These are phyloP conservation scores for Bunonema sp. DNA, from an alignment of 2,888 invertebrate genomes.

Conservation along the genomic window DNA sequence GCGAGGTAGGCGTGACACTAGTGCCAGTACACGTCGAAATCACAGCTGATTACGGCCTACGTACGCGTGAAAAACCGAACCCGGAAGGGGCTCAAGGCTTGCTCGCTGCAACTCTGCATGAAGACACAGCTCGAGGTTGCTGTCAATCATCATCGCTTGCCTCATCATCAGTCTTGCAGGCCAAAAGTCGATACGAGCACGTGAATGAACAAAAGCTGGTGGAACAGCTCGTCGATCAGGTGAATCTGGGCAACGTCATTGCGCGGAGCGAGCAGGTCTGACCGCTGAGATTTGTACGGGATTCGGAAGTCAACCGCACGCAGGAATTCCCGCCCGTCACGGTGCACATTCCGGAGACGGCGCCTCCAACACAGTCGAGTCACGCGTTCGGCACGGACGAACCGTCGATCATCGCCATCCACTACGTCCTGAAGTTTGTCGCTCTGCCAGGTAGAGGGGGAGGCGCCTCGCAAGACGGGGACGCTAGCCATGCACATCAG, in stretches of 20 bases:
- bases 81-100: conserved; percentile 32
- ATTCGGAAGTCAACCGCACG: background rate
- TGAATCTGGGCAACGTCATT: conserved; percentile 25
- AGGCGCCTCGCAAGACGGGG: too few species aligned
- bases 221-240: conserved; percentile 28
- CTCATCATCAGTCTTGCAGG: background rate
- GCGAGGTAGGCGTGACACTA: conserved; percentile 19
- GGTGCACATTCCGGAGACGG: conserved; percentile 26
- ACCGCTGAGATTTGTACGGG: background rate
- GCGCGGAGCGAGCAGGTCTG: conserved; percentile 22
- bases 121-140: conserved; percentile 31
- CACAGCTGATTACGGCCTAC: conserved; percentile 19
- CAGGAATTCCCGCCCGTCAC: conserved; percentile 22
- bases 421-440: conserved; percentile 32
- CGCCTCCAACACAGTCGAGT: conserved; percentile 25
- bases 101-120: conserved; percentile 23
- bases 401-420: conserved; percentile 26
- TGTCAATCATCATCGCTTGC: background rate
- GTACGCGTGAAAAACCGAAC: conserved; percentile 29
- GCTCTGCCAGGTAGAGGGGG: conserved; percentile 32
- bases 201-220: conserved; percentile 37
- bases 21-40: background rate
- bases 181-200: conserved; percentile 27
- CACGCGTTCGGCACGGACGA: conserved; percentile 17
- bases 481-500: too few species aligned